Evolutionary conservation across 1,140 invertebrate species (phyloP).

Genomic region (Plectrocnemia conspersa): DNA sequence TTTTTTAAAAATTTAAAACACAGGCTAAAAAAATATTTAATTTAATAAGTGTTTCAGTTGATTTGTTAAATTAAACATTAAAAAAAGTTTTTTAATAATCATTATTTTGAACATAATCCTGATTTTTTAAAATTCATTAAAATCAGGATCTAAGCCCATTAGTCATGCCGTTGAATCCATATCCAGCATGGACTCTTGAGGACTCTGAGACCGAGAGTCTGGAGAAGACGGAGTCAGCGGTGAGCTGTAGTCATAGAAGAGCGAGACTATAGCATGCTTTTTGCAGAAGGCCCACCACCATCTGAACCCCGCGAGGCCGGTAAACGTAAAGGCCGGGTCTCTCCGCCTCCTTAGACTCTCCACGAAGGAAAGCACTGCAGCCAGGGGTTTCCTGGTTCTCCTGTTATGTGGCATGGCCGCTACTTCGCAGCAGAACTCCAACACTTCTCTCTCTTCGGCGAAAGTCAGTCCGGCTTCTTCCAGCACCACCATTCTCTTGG

Average conservation of each 20-base stretch:
- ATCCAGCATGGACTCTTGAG: not conserved
- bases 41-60: too few relatives aligned
- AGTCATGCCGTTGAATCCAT: constrained; percentile 2
- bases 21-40: too few relatives aligned
- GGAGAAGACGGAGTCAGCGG: not conserved
- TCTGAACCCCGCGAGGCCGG: constrained; percentile 63
- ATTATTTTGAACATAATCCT: too few relatives aligned
- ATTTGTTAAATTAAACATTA: too few relatives aligned
- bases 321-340: constrained; percentile 62
- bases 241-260: constrained; percentile 22
- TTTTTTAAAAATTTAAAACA: too few relatives aligned
- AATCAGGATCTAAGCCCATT: too few relatives aligned
- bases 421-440: constrained; percentile 72
- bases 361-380: constrained; percentile 61
- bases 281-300: constrained; percentile 83
- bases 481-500: constrained; percentile 68
- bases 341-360: constrained; percentile 56
- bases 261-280: constrained; percentile 64
- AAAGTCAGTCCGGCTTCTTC: constrained; percentile 62
- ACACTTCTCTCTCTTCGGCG: constrained; percentile 60
- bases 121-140: too few relatives aligned
- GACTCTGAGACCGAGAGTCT: not conserved
- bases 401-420: constrained; percentile 67
- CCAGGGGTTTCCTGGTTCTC: constrained; percentile 64
- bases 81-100: too few relatives aligned